Conservation (phyloP, 2,113 vertebrate species). For the Tachysurus vachellii region DNA sequence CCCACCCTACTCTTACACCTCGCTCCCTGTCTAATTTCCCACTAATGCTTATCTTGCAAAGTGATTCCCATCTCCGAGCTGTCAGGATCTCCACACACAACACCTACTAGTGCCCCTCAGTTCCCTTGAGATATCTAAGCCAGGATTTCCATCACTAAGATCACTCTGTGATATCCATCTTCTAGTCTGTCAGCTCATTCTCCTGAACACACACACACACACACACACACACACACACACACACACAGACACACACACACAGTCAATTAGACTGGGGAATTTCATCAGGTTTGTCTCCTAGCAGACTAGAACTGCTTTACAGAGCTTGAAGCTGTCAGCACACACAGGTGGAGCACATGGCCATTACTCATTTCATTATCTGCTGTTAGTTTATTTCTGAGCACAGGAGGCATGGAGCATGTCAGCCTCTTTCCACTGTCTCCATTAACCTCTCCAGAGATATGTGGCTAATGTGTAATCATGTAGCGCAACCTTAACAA, state of each 20-base stretch:
- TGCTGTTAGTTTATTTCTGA: slow-evolving; percentile 44
- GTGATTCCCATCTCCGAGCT: slow-evolving; percentile 23
- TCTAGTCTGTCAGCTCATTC: slow-evolving; percentile 45
- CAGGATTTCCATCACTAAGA: slow-evolving; percentile 41
- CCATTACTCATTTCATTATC: slow-evolving; percentile 54
- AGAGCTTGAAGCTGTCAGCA: slow-evolving; percentile 50
- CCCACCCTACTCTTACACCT: slow-evolving; percentile 24
- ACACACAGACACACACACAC: slow-evolving; percentile 34
- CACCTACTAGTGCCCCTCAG: slow-evolving; percentile 18
- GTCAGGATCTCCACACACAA: slow-evolving; percentile 35
- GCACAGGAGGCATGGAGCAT: slow-evolving; percentile 25
- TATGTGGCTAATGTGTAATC: slow-evolving; percentile 17
- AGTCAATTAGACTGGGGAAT: slow-evolving; percentile 61
- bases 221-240: slow-evolving; percentile 39
- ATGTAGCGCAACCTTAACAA: not conserved
- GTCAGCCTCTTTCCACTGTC: slow-evolving; percentile 28
- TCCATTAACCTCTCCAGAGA: slow-evolving; percentile 24
- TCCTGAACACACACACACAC: slow-evolving; percentile 20
- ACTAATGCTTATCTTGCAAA: slow-evolving; percentile 30
- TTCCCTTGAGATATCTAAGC: slow-evolving; percentile 41
- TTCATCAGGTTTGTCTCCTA: slow-evolving; percentile 51
- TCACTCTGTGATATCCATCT: slow-evolving; percentile 40
- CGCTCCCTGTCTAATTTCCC: slow-evolving; percentile 7
- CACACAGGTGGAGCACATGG: slow-evolving; percentile 40
- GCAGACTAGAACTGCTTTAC: slow-evolving; percentile 40